Evolutionary conservation across 2,797 vertebrate genomes (phyloP).

Genomic region (Lepilemur septentrionalis): DNA sequence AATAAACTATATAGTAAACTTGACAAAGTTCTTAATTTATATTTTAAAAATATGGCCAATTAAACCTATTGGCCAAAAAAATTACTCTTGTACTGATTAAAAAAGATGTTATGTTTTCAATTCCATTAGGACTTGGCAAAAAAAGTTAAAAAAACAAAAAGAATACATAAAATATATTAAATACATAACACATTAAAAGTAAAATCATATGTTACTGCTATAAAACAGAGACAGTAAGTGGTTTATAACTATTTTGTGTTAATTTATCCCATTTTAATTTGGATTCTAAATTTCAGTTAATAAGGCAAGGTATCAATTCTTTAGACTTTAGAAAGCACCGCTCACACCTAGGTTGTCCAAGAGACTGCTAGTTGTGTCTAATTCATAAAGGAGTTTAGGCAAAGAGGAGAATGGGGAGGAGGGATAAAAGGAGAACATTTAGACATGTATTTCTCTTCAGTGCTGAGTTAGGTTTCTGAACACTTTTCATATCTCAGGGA

Average conservation of each 20-base stretch:
- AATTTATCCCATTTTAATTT: constrained; percentile 1
- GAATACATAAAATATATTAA: too few species aligned
- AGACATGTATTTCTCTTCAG: neutral
- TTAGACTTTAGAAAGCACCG: neutral
- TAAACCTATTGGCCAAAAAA: neutral
- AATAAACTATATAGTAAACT: neutral
- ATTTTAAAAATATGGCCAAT: neutral
- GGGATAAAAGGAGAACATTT: neutral
- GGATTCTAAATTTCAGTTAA: neutral
- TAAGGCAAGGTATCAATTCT: neutral
- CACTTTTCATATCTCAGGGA: neutral
- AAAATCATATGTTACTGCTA: neutral
- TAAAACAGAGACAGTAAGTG: neutral
- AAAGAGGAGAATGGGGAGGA: neutral
- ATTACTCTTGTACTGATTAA: neutral
- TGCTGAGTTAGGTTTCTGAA: neutral
- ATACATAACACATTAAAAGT: neutral
- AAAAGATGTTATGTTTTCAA: neutral
- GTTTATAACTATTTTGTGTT: neutral
- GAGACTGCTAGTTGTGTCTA: neutral
- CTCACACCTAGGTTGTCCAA: neutral
- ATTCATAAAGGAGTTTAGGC: neutral
- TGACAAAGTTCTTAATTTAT: neutral
- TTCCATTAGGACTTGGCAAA: neutral
- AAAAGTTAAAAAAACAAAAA: neutral